Evolutionary conservation across 2,797 vertebrate genomes (phyloP), one percentile per base, ranked within the genome.

Genomic region (Sternotherus odoratus): DNA sequence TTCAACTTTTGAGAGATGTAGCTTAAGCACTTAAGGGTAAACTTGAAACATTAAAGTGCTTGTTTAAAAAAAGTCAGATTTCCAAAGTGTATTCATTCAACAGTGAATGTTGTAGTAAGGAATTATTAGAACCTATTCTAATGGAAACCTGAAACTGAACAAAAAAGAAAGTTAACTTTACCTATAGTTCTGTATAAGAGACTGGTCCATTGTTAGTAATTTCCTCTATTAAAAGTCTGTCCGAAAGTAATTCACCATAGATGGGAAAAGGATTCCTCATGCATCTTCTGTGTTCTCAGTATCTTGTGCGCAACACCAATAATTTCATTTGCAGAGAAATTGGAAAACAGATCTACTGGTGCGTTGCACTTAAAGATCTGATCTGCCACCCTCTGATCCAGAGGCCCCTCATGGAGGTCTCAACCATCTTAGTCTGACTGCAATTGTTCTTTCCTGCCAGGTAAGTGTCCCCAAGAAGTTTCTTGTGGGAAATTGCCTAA

Each of bases 381-480:
- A 96, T 96, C 93, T 92, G 92, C 94, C 95, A 66, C 74, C 79
- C 94, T 95, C 87, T 97, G 95, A 87, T 66, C 92, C 93, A 96
- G 95, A 91, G 96, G 89, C 93, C 96, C 95, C 93, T 95, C 93
- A 88, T 30, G 56, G 79, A 92, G 96, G 96, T 95, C 96, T 97
- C 94, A 93, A 87, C 19, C 94, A 95, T 24, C 96, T 96, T 96
- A 97, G 86, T 95, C 96, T 91, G 96, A 92, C 95, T 93, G 92
- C 96, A 94, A 87, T 94, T 96, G 83, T 94, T 94, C 95, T 96
- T 96, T 96, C 82, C 82, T 91, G 6, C 83, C 95, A 96, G 96
- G 94, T 96, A 96, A 96, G 96, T 97, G 95, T 95, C 96, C 95
- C 95, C 96, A 96, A 96, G 94, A 96, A 85, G 87, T 92, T 96